Percentiles rank a stretch among this genome's conserved stretches.
Evolutionary conservation across 2,888 invertebrate species (phyloP).

Genomic region (Leptothorax acervorum): DNA sequence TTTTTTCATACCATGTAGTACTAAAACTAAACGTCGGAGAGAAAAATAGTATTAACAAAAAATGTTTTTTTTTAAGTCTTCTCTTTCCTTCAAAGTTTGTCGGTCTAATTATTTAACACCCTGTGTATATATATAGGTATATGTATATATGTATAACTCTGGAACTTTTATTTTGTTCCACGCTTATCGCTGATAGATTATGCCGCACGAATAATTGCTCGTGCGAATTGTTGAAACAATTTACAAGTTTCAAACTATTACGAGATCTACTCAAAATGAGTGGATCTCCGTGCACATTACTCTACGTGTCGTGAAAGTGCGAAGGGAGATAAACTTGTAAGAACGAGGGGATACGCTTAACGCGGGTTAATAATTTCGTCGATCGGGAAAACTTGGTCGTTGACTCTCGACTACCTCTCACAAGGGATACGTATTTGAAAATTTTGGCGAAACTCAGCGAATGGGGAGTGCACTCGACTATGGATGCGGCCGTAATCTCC

Average conservation of each 20-base stretch:
- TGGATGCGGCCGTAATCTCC: conserved; percentile 48
- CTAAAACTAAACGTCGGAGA: too few species aligned
- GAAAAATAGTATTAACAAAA: too few species aligned
- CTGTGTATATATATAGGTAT: too few species aligned
- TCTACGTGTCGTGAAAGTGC: background rate
- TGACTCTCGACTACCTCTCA: background rate
- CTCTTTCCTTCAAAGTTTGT: too few species aligned
- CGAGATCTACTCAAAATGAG: background rate
- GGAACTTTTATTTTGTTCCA: too few species aligned
- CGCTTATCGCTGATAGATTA: too few species aligned
- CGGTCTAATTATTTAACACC: too few species aligned
- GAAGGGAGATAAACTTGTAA: background rate
- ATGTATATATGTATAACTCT: too few species aligned
- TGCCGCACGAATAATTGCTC: background rate
- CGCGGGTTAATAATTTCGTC: conserved; percentile 21
- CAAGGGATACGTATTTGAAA: conserved; percentile 19
- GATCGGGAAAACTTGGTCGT: conserved; percentile 25
- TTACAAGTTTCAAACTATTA: background rate
- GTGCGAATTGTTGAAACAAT: background rate
- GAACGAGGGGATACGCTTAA: background rate
- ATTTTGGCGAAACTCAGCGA: conserved; percentile 25
- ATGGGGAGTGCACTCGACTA: background rate
- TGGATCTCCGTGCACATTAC: background rate
- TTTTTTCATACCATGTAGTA: too few species aligned
- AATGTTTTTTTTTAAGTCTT: too few species aligned